phyloP scores from a whole-genome alignment of 2,113 vertebrate species.

The Oryzias woworae region DNA sequence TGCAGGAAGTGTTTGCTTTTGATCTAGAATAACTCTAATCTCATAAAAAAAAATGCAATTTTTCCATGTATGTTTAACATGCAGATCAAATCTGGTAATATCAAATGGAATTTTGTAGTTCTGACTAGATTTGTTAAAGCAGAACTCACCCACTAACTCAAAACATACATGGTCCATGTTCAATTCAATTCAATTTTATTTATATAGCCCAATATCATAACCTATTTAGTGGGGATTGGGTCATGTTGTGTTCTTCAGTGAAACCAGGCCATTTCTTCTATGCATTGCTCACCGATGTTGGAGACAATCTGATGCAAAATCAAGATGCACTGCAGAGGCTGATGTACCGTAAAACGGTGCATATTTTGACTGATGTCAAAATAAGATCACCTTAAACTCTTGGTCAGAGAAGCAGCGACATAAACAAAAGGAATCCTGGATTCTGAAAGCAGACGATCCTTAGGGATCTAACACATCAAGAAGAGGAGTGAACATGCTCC shows the following conservation, averaged over 20 bases:
- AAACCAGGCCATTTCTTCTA: constrained; percentile 82
- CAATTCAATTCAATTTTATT: too few relatives aligned
- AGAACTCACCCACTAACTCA: constrained; percentile 77
- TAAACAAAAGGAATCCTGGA: constrained; percentile 76
- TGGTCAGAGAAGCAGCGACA: constrained; percentile 73
- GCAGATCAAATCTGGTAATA: too few relatives aligned
- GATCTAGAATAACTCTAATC: too few relatives aligned
- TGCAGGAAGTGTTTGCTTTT: too few relatives aligned
- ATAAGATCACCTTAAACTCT: constrained; percentile 75
- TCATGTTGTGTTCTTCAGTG: constrained; percentile 73
- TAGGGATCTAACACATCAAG: constrained; percentile 57
- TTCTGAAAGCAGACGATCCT: constrained; percentile 28
- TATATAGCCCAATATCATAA: too few relatives aligned
- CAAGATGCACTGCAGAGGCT: background rate
- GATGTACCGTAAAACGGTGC: background rate
- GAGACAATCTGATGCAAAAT: constrained; percentile 64
- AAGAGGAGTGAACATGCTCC: constrained; percentile 77
- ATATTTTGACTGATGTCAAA: background rate
- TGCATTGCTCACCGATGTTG: constrained; percentile 57
- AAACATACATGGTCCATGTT: constrained; percentile 85
- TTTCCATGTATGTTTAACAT: too few relatives aligned
- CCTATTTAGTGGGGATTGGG: too few relatives aligned
- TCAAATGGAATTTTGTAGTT: background rate
- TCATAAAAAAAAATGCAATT: too few relatives aligned
- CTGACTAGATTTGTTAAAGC: background rate